These are phyloP conservation scores for Gasterosteus nipponicus DNA, from an alignment of 2,113 vertebrate genomes.

Conservation along the genomic window DNA sequence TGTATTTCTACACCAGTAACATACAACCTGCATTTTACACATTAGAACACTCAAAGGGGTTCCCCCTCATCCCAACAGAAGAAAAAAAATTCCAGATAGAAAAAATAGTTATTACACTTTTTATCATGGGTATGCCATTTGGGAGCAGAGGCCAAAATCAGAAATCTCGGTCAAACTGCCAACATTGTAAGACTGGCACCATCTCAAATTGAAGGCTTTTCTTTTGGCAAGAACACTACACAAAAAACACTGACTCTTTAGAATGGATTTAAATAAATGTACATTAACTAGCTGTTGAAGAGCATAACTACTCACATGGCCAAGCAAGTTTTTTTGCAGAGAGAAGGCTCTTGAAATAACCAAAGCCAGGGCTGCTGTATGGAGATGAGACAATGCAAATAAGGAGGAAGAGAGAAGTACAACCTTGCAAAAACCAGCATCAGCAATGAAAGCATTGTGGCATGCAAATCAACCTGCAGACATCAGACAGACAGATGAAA, in stretches of 20 bases:
- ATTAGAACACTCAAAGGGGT: too few species aligned
- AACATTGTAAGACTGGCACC: too few species aligned
- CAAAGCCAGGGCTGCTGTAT: constrained; percentile 9
- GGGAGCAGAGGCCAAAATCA: too few species aligned
- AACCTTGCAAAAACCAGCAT: constrained; percentile 16
- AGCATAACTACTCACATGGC: background rate
- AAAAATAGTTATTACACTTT: too few species aligned
- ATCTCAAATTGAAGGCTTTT: background rate
- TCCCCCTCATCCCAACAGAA: too few species aligned
- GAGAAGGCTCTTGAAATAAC: constrained; percentile 3
- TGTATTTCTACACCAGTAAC: too few species aligned
- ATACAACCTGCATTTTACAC: too few species aligned
- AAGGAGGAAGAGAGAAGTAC: constrained; percentile 1
- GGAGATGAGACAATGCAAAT: constrained; percentile 18
- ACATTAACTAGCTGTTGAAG: background rate
- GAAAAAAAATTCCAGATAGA: too few species aligned
- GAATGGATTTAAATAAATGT: background rate
- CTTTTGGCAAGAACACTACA: background rate
- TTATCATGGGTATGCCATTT: too few species aligned
- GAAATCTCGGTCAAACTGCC: too few species aligned
- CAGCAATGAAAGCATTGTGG: constrained; percentile 21
- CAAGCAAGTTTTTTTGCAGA: constrained; percentile 3
- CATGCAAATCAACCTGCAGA: constrained; percentile 33
- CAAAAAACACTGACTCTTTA: background rate
- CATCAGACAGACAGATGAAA: constrained; percentile 39